Percentiles rank a stretch among this genome's conserved stretches.
phyloP scores from a whole-genome alignment of 1,140 invertebrate species.

The Nomia melanderi region DNA sequence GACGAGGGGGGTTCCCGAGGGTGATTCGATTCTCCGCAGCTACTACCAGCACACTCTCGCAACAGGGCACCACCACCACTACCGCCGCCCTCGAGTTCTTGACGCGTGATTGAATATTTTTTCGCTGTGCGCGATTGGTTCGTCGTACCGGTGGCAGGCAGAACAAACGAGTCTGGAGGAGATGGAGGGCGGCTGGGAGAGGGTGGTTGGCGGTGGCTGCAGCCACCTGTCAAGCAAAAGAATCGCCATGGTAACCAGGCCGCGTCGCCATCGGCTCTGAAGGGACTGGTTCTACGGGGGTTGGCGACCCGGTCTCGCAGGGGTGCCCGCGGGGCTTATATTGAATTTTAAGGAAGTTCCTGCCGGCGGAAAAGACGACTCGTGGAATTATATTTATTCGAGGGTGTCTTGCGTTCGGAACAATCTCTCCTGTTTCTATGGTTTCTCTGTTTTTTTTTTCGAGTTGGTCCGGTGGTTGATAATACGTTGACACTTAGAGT shows the following conservation, averaged over 20 bases:
- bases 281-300: conserved; percentile 60
- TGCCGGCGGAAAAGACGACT: conserved; percentile 50
- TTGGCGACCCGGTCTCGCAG: conserved; percentile 62
- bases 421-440: too few relatives aligned
- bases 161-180: conserved; percentile 62
- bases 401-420: not conserved
- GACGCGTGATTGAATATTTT: conserved; percentile 81
- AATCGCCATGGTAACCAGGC: conserved; percentile 78
- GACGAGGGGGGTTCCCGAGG: conserved; percentile 54
- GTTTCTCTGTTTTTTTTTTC: too few relatives aligned
- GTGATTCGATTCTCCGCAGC: conserved; percentile 67
- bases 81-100: conserved; percentile 71
- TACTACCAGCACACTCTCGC: conserved; percentile 61
- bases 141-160: conserved; percentile 72
- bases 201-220: conserved; percentile 58
- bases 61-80: conserved; percentile 50
- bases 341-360: conserved; percentile 76
- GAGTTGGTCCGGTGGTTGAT: too few relatives aligned
- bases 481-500: too few relatives aligned
- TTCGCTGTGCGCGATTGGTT: conserved; percentile 80
- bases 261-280: conserved; percentile 64
- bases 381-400: not conserved
- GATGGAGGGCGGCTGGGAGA: conserved; percentile 49
- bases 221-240: conserved; percentile 79
- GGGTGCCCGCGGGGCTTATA: conserved; percentile 70